Conservation (phyloP, 35 echinoderm and acorn worm genomes). For the Ptychodera flava region DNA sequence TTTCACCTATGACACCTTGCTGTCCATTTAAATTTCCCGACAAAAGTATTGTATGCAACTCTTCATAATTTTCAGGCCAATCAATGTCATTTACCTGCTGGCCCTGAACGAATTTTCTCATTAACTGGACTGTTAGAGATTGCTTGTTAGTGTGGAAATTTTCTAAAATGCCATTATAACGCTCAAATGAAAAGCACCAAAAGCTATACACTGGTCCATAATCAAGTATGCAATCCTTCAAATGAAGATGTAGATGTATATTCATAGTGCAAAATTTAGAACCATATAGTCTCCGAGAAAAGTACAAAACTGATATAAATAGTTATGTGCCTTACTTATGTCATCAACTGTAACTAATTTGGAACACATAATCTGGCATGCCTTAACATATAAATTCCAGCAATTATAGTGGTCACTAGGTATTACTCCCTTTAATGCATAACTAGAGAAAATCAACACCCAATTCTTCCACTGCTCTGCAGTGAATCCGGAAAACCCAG, state of each 20-base stretch:
- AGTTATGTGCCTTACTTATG: background rate
- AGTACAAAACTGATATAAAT: slow-evolving; percentile 9
- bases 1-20: background rate
- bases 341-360: background rate
- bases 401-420: slow-evolving; percentile 7
- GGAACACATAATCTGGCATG: slow-evolving; percentile 6
- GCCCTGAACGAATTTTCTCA: background rate
- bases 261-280: slow-evolving; percentile 10
- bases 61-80: background rate
- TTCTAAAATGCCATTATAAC: slow-evolving; percentile 1
- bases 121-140: background rate
- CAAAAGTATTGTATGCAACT: background rate
- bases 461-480: slow-evolving; percentile 36
- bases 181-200: slow-evolving; percentile 28
- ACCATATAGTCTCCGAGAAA: slow-evolving; percentile 11
- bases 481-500: background rate
- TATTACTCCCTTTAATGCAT: slow-evolving; percentile 14
- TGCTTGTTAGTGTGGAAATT: background rate
- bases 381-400: slow-evolving; percentile 24
- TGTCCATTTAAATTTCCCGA: background rate
- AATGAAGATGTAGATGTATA: slow-evolving; percentile 30
- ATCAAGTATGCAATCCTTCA: slow-evolving; percentile 15
- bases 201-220: slow-evolving; percentile 10
- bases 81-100: background rate
- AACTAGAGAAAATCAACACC: slow-evolving; percentile 20